Base-by-base conservation (phyloP, 2,797 vertebrate genomes). In the Rhinophrynus dorsalis region DNA sequence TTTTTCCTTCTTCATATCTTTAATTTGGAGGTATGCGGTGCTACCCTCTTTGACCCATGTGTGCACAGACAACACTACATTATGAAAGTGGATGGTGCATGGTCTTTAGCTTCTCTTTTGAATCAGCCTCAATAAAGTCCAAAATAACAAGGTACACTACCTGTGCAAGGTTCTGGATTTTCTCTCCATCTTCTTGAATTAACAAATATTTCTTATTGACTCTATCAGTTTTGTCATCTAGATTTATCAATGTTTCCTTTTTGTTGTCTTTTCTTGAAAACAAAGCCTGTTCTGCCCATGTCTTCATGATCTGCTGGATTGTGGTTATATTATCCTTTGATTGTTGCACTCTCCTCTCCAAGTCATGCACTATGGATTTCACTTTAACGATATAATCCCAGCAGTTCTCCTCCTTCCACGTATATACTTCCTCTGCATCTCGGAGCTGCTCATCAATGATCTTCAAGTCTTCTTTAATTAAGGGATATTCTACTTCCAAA, bases 221-320 rank as follows among this genome's bases (percentile, higher is more conserved):
- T 21, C 76, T 75, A 30, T 89, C 86, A 6, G 65, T 68, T 68
- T 84, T 91, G 80, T 92, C 91, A 4, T 93, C 90, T 68, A 92
- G 67, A 54, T 80, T 83, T 3, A 94, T 82, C 2, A 89, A 65
- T 0, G 73, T 29, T 33, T 89, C 85, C 80, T 84, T 92, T 55
- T 84, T 88, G 78, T 82, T 89, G 74, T 93, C 90, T 61, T 88
- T 92, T 77, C 90, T 84, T 78, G 83, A 87, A 73, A 90, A 91
- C 67, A 92, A 76, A 0, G 75, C 54, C 26, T 84, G 83, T 67
- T 90, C 88, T 10, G 85, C 83, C 92, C 92, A 94, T 4, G 65
- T 40, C 11, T 81, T 89, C 87, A 88, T 86, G 50, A 85, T 74
- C 17, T 79, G 83, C 73, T 90, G 88, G 38, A 94, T 83, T 29